Percentiles rank a stretch among this genome's conserved stretches.
phyloP scores from a whole-genome alignment of 2,113 vertebrate species.

The Morphnarchus princeps region DNA sequence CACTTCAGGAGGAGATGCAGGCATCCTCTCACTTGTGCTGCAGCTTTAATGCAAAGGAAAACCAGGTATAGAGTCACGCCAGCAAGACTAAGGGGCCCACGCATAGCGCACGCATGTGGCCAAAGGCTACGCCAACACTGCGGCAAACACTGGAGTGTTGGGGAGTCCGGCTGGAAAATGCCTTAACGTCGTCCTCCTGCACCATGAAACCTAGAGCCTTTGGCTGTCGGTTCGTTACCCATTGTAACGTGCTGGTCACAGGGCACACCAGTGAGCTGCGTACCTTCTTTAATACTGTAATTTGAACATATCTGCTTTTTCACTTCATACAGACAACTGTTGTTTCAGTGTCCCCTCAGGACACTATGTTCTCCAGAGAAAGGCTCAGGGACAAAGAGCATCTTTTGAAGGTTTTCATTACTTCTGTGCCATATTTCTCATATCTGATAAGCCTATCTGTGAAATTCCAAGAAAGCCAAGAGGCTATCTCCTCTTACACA shows the following conservation, averaged over 20 bases:
- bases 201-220: background rate
- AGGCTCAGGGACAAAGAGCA: background rate
- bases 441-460: background rate
- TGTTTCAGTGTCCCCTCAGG: background rate
- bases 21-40: background rate
- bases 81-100: fast-evolving
- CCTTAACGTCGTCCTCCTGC: background rate
- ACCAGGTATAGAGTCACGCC: fast-evolving
- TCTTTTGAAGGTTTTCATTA: constrained; percentile 28
- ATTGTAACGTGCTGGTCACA: background rate
- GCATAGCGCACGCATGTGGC: fast-evolving
- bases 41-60: background rate
- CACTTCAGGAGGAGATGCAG: background rate
- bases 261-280: background rate
- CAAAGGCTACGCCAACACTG: fast-evolving
- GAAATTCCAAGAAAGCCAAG: background rate
- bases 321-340: background rate
- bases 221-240: fast-evolving
- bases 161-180: background rate
- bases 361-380: background rate
- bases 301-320: background rate
- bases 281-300: background rate
- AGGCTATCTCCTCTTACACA: background rate
- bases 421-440: background rate
- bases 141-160: fast-evolving